Evolutionary conservation across 2,888 invertebrate species (phyloP).

Genomic region (Erebia palarica): DNA sequence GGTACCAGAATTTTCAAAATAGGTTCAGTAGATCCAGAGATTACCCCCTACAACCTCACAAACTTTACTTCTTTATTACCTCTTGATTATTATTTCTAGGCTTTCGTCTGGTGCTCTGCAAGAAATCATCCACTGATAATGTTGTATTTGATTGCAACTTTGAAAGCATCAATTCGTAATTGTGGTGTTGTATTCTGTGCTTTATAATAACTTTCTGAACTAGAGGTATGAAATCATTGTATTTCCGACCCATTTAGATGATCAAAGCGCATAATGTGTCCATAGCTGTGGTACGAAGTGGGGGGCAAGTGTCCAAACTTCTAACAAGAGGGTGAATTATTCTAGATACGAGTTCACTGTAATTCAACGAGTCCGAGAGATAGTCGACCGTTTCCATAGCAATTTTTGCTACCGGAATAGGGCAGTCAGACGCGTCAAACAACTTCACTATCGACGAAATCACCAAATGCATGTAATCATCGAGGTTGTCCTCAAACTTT

Average conservation of each 20-base stretch:
- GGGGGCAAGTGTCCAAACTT: constrained; percentile 90
- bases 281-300: constrained; percentile 91
- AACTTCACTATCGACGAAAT: constrained; percentile 97
- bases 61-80: too few relatives aligned
- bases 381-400: constrained; percentile 94
- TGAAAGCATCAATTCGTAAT: constrained; percentile 90
- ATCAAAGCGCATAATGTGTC: constrained; percentile 94
- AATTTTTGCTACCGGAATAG: constrained; percentile 88
- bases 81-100: constrained; percentile 88
- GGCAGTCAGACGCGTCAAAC: constrained; percentile 94
- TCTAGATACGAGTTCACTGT: constrained; percentile 94
- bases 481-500: constrained; percentile 96
- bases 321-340: constrained; percentile 97
- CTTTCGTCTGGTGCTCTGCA: constrained; percentile 83
- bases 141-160: constrained; percentile 80
- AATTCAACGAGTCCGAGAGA: constrained; percentile 94
- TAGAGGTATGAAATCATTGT: constrained; percentile 94
- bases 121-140: constrained; percentile 86
- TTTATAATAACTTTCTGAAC: constrained; percentile 92
- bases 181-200: constrained; percentile 89
- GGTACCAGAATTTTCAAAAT: too few relatives aligned
- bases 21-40: too few relatives aligned
- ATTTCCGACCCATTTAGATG: constrained; percentile 94
- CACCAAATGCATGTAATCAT: constrained; percentile 97
- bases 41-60: too few relatives aligned